These are phyloP conservation scores for Clarias laeviceps DNA, from an alignment of 2,797 vertebrate species.

Conservation along the genomic window DNA sequence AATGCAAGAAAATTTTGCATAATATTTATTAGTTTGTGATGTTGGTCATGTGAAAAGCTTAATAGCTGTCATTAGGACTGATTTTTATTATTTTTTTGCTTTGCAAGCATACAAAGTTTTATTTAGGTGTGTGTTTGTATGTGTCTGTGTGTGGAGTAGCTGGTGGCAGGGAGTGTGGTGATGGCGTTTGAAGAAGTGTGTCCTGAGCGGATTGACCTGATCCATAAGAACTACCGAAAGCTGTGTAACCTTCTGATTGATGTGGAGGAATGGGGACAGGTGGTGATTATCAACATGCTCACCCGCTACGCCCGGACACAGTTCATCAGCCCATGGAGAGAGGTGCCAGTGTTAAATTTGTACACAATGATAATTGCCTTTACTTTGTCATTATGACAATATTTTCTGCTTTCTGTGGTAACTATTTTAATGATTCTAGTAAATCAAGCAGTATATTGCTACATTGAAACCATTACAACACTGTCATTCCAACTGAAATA, in stretches of 20 bases:
- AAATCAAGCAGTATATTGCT: background rate
- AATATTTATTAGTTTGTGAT: background rate
- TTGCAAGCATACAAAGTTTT: background rate
- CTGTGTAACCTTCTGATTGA: slow-evolving; percentile 95
- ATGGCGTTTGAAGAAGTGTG: slow-evolving; percentile 98
- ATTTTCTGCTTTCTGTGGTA: slow-evolving; percentile 2
- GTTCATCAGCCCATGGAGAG: slow-evolving; percentile 91
- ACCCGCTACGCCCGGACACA: slow-evolving; percentile 95
- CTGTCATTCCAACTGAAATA: background rate
- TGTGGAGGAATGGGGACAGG: slow-evolving; percentile 98
- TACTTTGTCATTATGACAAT: slow-evolving; percentile 3
- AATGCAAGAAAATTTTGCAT: background rate
- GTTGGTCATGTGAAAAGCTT: background rate
- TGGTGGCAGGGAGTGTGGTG: slow-evolving; percentile 96
- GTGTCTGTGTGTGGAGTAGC: slow-evolving; percentile 65
- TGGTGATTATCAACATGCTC: slow-evolving; percentile 97
- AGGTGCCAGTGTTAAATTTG: slow-evolving; percentile 70
- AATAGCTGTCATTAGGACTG: background rate
- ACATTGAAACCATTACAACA: background rate
- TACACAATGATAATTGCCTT: background rate
- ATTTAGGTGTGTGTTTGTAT: background rate
- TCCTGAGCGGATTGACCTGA: slow-evolving; percentile 95
- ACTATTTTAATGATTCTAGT: background rate
- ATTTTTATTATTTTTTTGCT: background rate
- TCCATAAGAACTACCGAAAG: slow-evolving; percentile 98